These are phyloP conservation scores for Dinoponera quadriceps DNA, from an alignment of 1,140 invertebrate species.

Conservation along the genomic window DNA sequence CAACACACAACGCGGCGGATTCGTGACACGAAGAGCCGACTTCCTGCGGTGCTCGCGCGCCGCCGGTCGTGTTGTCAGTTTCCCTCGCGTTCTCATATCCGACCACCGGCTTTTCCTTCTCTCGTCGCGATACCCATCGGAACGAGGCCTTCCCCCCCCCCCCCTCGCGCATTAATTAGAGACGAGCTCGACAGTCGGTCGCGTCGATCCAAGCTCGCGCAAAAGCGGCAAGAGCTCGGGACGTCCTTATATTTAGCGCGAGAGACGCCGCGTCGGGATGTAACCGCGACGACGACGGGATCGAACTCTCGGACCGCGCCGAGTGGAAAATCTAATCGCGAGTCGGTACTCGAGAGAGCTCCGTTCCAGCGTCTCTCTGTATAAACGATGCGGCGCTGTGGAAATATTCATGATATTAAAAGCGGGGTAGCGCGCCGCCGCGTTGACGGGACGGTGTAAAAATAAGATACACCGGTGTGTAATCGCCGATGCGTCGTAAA, in stretches of 20 bases:
- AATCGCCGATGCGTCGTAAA: slow-evolving; percentile 9
- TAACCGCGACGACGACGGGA: slow-evolving; percentile 28
- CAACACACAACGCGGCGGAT: neutral
- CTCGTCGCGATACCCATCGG: slow-evolving; percentile 67
- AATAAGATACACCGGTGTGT: slow-evolving; percentile 7
- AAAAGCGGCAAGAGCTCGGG: no score
- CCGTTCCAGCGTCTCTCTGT: no score
- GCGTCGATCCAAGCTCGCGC: no score
- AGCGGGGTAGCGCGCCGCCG: no score
- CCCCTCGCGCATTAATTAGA: slow-evolving; percentile 55
- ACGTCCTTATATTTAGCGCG: no score
- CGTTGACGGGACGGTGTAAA: neutral
- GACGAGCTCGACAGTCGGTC: slow-evolving; percentile 6
- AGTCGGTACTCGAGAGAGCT: no score
- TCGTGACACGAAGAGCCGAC: slow-evolving; percentile 65
- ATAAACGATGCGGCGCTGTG: no score
- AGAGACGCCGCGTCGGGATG: neutral
- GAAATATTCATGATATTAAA: no score
- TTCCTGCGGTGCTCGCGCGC: slow-evolving; percentile 52
- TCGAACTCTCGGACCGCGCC: no score
- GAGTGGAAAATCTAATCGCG: no score
- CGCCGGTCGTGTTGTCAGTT: slow-evolving; percentile 48
- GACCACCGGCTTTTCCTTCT: slow-evolving; percentile 59
- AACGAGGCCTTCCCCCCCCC: neutral
- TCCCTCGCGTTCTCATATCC: slow-evolving; percentile 55